phyloP scores from a whole-genome alignment of 2,113 vertebrate species.

The Siniperca chuatsi region DNA sequence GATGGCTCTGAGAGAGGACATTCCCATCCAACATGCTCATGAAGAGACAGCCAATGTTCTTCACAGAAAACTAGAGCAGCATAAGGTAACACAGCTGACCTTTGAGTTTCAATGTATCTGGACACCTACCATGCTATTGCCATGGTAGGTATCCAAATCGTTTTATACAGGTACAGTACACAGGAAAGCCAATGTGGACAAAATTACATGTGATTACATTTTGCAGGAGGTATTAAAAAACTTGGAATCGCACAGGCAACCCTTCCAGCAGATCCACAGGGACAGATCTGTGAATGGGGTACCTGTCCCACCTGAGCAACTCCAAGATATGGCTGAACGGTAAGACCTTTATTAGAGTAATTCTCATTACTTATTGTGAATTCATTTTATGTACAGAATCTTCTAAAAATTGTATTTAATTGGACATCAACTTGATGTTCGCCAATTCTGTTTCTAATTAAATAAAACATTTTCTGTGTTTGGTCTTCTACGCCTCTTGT shows the following conservation, averaged over 20 bases:
- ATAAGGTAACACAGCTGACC: slow-evolving; percentile 85
- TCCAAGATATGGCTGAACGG: slow-evolving; percentile 98
- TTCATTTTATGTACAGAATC: not conserved
- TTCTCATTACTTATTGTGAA: not conserved
- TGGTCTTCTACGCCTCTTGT: not conserved
- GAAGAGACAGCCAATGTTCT: slow-evolving; percentile 95
- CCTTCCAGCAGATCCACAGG: slow-evolving; percentile 96
- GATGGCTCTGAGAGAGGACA: slow-evolving; percentile 91
- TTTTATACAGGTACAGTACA: not conserved
- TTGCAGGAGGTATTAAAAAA: slow-evolving; percentile 93
- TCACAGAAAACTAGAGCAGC: slow-evolving; percentile 92
- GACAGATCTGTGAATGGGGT: slow-evolving; percentile 95
- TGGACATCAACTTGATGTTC: not conserved
- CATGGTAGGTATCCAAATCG: not conserved
- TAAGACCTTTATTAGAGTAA: slow-evolving; percentile 59
- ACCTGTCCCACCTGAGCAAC: slow-evolving; percentile 94
- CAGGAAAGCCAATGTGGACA: not conserved
- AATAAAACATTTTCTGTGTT: not conserved
- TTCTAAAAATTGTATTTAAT: not conserved
- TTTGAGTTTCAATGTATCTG: not conserved
- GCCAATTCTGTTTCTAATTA: not conserved
- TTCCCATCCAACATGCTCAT: slow-evolving; percentile 91
- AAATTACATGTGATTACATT: slow-evolving; percentile 41
- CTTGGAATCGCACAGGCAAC: slow-evolving; percentile 91
- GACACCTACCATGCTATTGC: not conserved